Conservation (phyloP, 64 coral and sea anemone species). For the Stichodactyla helianthus region DNA sequence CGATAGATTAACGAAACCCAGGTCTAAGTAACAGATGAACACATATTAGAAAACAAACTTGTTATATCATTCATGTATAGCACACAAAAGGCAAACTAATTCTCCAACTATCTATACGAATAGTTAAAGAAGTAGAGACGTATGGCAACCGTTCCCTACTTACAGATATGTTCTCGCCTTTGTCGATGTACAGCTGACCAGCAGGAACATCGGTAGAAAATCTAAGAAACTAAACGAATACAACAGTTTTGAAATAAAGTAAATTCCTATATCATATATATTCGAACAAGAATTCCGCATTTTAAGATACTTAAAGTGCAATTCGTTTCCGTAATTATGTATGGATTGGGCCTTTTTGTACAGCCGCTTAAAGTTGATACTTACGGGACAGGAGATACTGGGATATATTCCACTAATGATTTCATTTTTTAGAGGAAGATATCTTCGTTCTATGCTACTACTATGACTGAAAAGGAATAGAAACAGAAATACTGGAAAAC, state of each 20-base stretch:
- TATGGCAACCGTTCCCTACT: not conserved
- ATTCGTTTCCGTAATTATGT: too few relatives aligned
- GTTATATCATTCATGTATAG: too few relatives aligned
- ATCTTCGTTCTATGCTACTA: not conserved
- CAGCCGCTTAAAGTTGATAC: not conserved
- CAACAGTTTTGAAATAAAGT: too few relatives aligned
- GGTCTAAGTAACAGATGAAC: not conserved
- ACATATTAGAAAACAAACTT: too few relatives aligned
- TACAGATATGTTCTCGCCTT: slow-evolving; percentile 34
- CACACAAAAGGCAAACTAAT: too few relatives aligned
- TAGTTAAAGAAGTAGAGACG: too few relatives aligned
- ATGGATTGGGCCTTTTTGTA: too few relatives aligned
- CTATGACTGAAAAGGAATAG: not conserved
- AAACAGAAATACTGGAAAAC: not conserved
- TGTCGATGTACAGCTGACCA: slow-evolving; percentile 49
- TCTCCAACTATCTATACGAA: too few relatives aligned
- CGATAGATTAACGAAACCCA: not conserved
- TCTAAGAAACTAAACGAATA: not conserved
- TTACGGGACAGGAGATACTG: slow-evolving; percentile 38
- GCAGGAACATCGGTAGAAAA: slow-evolving; percentile 23
- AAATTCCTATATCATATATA: too few relatives aligned
- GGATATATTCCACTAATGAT: slow-evolving; percentile 39
- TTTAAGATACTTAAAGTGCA: too few relatives aligned
- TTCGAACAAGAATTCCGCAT: too few relatives aligned
- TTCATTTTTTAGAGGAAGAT: slow-evolving; percentile 47